A percentile compares a stretch with the other conserved stretches of the same genome.
Conservation (phyloP, 2,797 vertebrate species). For the Pseudochirops cupreus region DNA sequence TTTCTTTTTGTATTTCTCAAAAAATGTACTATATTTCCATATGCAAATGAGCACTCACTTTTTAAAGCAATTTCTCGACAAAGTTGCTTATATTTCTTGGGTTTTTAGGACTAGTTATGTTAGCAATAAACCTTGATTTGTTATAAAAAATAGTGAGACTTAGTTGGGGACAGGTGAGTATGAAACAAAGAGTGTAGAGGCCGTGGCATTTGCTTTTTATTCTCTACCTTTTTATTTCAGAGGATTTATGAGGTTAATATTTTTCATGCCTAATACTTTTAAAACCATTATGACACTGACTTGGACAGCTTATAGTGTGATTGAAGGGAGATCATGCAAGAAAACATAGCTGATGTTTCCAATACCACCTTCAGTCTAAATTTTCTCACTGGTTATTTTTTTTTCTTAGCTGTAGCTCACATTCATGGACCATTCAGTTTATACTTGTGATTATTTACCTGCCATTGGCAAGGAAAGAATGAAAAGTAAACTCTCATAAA, state of each 20-base stretch:
- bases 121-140: background rate
- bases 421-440: background rate
- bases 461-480: conserved; percentile 7
- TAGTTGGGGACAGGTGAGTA: background rate
- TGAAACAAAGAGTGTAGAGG: background rate
- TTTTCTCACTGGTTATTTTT: conserved; percentile 42
- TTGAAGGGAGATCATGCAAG: conserved; percentile 8
- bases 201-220: conserved; percentile 6
- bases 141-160: background rate
- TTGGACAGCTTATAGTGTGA: background rate
- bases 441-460: conserved; percentile 49
- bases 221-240: conserved; percentile 4
- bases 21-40: background rate
- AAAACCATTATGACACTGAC: background rate
- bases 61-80: background rate
- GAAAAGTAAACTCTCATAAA: conserved; percentile 38
- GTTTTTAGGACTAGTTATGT: background rate
- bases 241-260: conserved; percentile 1
- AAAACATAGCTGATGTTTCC: background rate
- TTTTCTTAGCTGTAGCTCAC: conserved; percentile 14
- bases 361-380: background rate
- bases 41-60: background rate
- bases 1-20: background rate
- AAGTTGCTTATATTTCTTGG: background rate
- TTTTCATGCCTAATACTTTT: background rate